Conservation (phyloP, 2,888 invertebrate species). For the Scotopteryx bipunctaria region DNA sequence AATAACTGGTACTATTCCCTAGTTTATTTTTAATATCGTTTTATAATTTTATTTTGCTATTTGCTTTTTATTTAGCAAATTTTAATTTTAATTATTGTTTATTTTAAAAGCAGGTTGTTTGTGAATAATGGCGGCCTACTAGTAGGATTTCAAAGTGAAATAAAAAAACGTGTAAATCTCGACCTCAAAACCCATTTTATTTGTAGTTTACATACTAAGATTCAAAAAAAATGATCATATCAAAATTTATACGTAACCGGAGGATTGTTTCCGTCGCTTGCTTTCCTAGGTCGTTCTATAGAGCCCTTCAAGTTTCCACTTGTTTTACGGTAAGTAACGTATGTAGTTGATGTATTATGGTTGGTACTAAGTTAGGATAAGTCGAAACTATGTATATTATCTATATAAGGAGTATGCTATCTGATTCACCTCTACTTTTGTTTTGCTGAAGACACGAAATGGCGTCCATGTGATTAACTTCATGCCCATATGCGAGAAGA, state of each 20-base stretch:
- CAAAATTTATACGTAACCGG: conserved; percentile 79
- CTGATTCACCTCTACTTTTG: conserved; percentile 34
- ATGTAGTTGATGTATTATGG: conserved; percentile 77
- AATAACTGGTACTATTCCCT: not conserved
- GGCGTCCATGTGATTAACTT: conserved; percentile 22
- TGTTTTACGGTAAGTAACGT: conserved; percentile 59
- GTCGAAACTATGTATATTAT: conserved; percentile 71
- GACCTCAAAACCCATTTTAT: conserved; percentile 46
- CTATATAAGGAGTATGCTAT: conserved; percentile 57
- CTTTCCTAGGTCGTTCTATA: conserved; percentile 59
- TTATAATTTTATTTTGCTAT: not conserved
- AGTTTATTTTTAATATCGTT: not conserved
- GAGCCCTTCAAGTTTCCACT: conserved; percentile 60
- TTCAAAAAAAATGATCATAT: conserved; percentile 75
- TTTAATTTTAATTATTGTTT: too few relatives aligned
- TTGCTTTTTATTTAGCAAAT: too few relatives aligned
- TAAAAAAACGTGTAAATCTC: conserved; percentile 34
- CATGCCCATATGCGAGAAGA: too few relatives aligned
- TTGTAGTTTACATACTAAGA: conserved; percentile 61
- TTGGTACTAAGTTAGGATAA: conserved; percentile 64
- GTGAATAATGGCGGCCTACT: conserved; percentile 17
- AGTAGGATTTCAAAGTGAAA: not conserved
- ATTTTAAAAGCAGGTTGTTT: conserved; percentile 12
- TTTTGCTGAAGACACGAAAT: conserved; percentile 21
- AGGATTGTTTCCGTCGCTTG: conserved; percentile 59